Percentiles rank a stretch among this genome's conserved stretches.
Evolutionary conservation across 2,888 invertebrate genomes (phyloP).

Genomic region (Spilarctia lutea): DNA sequence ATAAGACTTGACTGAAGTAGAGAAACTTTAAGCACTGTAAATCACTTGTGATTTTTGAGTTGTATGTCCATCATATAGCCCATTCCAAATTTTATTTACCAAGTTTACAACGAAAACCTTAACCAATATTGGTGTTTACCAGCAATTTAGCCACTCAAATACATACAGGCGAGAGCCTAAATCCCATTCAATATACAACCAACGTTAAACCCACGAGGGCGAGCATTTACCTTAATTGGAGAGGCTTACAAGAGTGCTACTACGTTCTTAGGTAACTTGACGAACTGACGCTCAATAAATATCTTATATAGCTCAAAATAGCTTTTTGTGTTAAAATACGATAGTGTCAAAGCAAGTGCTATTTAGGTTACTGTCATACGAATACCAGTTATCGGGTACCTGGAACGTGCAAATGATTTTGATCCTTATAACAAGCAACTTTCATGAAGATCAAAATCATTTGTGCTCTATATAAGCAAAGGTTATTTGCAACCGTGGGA

Average conservation of each 20-base stretch:
- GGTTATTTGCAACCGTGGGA: too few species aligned
- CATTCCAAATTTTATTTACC: not conserved
- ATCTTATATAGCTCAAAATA: not conserved
- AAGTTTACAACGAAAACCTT: not conserved
- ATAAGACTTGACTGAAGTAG: too few species aligned
- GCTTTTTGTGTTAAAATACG: not conserved
- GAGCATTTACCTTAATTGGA: conserved; percentile 1
- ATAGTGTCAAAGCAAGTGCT: not conserved
- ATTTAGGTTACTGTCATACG: not conserved
- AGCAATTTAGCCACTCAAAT: not conserved
- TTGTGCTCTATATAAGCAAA: not conserved
- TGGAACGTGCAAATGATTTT: not conserved
- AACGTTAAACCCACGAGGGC: not conserved
- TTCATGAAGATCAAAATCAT: too few species aligned
- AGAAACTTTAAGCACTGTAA: too few species aligned
- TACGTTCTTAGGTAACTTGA: not conserved
- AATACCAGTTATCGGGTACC: not conserved
- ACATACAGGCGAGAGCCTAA: not conserved
- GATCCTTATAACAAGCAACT: not conserved
- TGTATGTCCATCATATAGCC: not conserved
- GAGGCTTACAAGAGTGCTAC: not conserved
- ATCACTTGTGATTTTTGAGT: too few species aligned
- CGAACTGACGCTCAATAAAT: not conserved
- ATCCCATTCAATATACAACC: not conserved
- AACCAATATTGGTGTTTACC: not conserved